These are phyloP conservation scores for Spinus pinus DNA, from an alignment of 2,797 vertebrate species.

Conservation along the genomic window DNA sequence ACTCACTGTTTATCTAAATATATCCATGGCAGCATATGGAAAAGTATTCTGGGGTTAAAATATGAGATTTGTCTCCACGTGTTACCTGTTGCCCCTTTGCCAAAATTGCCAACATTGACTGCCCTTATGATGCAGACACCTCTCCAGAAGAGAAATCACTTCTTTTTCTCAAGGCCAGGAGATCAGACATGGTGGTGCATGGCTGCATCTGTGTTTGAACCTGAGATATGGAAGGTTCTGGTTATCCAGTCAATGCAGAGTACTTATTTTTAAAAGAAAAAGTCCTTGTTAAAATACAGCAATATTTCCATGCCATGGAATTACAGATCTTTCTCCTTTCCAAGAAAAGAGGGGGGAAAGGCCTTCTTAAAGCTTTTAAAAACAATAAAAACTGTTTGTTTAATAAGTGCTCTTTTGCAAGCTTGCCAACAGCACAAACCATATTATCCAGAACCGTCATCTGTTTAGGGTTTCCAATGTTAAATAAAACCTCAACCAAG, in stretches of 20 bases:
- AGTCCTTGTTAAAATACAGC: not conserved
- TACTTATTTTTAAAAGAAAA: conserved; percentile 26
- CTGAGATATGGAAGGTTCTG: not conserved
- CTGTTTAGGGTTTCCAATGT: conserved; percentile 32
- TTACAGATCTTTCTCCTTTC: conserved; percentile 6
- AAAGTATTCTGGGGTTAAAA: not conserved
- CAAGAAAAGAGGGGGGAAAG: not conserved
- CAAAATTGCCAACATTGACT: not conserved
- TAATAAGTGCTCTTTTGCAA: conserved; percentile 57
- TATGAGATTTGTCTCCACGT: not conserved
- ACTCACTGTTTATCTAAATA: not conserved
- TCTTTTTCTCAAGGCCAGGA: not conserved
- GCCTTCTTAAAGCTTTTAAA: conserved; percentile 33
- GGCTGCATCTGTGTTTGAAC: not conserved
- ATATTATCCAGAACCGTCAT: conserved; percentile 37
- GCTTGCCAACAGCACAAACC: conserved; percentile 38
- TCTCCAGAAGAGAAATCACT: not conserved
- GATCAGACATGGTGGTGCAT: not conserved
- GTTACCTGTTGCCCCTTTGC: not conserved
- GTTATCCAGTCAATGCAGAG: not conserved
- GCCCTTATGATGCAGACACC: not conserved
- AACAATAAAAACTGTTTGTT: conserved; percentile 64
- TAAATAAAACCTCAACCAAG: conserved; percentile 45
- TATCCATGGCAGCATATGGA: not conserved
- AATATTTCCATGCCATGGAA: not conserved